Evolutionary conservation across 1,140 invertebrate species (phyloP), one percentile per base, ranked within the genome.

Genomic region (Ceratoteleas bidentatus): DNA sequence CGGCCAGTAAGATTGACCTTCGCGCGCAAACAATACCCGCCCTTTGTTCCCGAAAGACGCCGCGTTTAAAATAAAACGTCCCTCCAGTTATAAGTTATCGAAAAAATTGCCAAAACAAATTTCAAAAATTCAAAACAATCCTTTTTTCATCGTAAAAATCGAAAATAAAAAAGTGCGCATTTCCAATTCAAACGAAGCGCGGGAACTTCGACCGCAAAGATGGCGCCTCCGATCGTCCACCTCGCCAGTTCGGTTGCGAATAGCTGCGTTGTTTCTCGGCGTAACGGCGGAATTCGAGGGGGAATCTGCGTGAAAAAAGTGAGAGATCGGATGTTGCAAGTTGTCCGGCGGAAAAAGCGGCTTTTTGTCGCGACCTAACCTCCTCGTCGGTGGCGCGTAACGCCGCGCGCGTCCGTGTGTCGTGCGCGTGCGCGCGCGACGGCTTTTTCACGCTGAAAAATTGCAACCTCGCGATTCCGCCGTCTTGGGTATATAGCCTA

Each of bases 401-500:
- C 32, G 16, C n/a, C 61, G 57, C 34, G 50, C 16, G 47, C 52
- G 34, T 54, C 50, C n/a, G 34, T 56, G 11, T 62, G 13, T 49
- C 60, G 43, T 47, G 56, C 32, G 24, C 60, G 43, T 47, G 56
- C 32, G 24, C 47, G 2, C 61, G 53, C 58, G 61, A 65, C 47
- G 47, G 32, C 54, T 61, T 61, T 76, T 76, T 76, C 40, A 9
- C 40, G 38, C 9, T 50, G 54, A 61, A 75, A 83, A 84, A 80
- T 52, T 64, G 74, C 61, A 68, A 33, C 60, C 57, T 74, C 62
- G 68, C 80, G 60, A 68, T 77, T 77, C 70, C 69, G 50, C 38
- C 47, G 72, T 66, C 65, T 58, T 50, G 43, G 56, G 54, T 79
- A 76, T 57, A 73, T 81, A 83, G 73, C 77, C 77, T 80, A 80